Base-by-base conservation (phyloP, 2,888 invertebrate species). In the Dryobota labecula region DNA sequence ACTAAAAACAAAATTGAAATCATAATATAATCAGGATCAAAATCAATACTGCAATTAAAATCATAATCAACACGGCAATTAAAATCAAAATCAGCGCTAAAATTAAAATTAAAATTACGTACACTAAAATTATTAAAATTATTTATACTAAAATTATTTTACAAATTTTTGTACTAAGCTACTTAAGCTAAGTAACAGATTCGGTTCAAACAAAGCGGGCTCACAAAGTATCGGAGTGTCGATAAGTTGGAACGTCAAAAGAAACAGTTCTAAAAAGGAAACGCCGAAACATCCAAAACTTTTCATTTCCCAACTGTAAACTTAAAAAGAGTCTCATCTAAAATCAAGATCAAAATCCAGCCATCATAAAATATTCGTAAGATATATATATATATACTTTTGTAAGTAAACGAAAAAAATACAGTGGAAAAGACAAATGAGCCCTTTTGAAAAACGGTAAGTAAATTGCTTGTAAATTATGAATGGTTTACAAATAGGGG, bases 161-260 rank as follows among this genome's bases (percentile, higher is more conserved):
- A n/a, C n/a, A n/a, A n/a, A n/a, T n/a, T n/a, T n/a, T n/a, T n/a
- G n/a, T n/a, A n/a, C n/a, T n/a, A n/a, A n/a, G n/a, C n/a, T n/a
- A n/a, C n/a, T n/a, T 45, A 54, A 61, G 38, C 53, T 15, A 36
- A 60, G n/a, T 15, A 45, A 38, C 30, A n/a, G 27, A 24, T n/a
- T 43, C 13, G 3, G 24, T 24, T 36, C 24, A 36, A 36, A 62
- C 30, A 51, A 36, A 43, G 15, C 15, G 18, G 2, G 15, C 20
- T 38, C 4, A 71, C 7, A 45, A 43, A 15, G 49, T 6, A 13
- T 3, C 18, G 3, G 18, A 43, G n/a, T n/a, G n/a, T n/a, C n/a
- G n/a, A 30, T 43, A 72, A 61, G 15, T 60, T 30, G 24, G 13
- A 3, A 30, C 36, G 11, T 36, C 20, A 24, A 73, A 73, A 30